phyloP scores from a whole-genome alignment of 2,797 vertebrate genomes.

The Pipistrellus kuhlii region DNA sequence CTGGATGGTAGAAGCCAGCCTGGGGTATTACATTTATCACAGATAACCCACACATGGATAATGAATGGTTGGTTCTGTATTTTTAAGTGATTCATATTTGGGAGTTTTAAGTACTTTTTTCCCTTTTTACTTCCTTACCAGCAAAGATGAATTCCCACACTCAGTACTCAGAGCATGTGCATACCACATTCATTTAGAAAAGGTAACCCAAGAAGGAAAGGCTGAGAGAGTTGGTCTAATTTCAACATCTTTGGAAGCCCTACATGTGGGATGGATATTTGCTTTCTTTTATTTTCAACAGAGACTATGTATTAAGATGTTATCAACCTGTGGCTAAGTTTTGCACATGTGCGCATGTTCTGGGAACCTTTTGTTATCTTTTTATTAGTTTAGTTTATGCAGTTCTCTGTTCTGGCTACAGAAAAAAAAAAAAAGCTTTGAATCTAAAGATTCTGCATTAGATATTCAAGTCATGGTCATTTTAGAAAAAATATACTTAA shows the following conservation, averaged over 20 bases:
- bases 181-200: neutral
- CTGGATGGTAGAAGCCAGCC: neutral
- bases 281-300: neutral
- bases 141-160: neutral
- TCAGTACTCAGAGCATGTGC: neutral
- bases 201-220: neutral
- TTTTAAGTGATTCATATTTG: constrained; percentile 27
- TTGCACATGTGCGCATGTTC: neutral
- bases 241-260: neutral
- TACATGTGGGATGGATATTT: neutral
- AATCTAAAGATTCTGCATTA: neutral
- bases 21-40: neutral
- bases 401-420: neutral
- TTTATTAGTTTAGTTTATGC: neutral
- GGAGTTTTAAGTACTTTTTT: constrained; percentile 1
- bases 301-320: neutral
- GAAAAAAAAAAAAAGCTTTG: neutral
- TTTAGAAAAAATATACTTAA: neutral
- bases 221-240: neutral
- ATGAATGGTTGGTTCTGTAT: neutral
- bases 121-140: constrained; percentile 30
- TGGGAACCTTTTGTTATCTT: neutral
- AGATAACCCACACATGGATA: neutral
- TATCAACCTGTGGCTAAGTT: neutral
- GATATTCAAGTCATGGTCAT: neutral